Evolutionary conservation across 2,797 vertebrate genomes (phyloP).

Genomic region (Xerus rutilus): DNA sequence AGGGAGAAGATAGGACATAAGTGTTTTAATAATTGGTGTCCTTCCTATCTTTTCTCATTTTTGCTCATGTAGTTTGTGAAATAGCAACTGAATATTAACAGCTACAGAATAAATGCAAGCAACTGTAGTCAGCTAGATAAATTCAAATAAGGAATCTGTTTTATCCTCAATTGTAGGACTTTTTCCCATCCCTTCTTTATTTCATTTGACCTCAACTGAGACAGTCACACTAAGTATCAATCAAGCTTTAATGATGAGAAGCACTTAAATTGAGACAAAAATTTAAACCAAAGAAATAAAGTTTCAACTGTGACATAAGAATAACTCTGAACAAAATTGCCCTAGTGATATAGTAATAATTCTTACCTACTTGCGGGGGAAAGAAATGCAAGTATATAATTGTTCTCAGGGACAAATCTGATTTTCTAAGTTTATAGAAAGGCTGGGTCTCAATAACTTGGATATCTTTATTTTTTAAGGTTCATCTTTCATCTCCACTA

Average conservation of each 20-base stretch:
- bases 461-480: background rate
- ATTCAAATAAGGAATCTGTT: background rate
- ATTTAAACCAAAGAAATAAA: background rate
- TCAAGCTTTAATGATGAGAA: background rate
- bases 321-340: background rate
- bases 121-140: background rate
- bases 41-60: background rate
- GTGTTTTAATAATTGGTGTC: background rate
- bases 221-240: background rate
- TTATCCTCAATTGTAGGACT: background rate
- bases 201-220: constrained; percentile 11
- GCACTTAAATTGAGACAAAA: constrained; percentile 36
- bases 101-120: background rate
- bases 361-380: background rate
- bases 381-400: background rate
- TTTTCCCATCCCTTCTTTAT: background rate
- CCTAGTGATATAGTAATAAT: background rate
- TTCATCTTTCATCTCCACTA: background rate
- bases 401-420: background rate
- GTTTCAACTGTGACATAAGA: background rate
- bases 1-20: background rate
- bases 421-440: constrained; percentile 18
- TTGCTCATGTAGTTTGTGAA: background rate
- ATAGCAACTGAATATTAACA: background rate
- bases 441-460: background rate